Evolutionary conservation across 2,113 vertebrate genomes (phyloP).

Genomic region (Zootoca vivipara): DNA sequence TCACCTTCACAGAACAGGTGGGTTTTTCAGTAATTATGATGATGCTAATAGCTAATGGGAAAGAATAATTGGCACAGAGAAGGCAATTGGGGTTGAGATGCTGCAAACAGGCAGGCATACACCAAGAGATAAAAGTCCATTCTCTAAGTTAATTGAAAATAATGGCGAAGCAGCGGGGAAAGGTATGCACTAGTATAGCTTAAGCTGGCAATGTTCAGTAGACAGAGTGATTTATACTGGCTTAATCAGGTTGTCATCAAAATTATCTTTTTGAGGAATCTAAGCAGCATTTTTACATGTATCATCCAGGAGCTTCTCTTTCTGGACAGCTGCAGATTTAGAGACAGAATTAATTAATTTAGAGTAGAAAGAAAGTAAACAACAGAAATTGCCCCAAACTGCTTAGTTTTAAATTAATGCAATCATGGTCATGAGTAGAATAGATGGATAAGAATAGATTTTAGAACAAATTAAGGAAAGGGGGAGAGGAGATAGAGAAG

Average conservation of each 20-base stretch:
- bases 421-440: background rate
- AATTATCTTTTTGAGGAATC: background rate
- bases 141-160: conserved; percentile 42
- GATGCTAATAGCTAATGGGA: background rate
- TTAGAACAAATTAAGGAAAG: background rate
- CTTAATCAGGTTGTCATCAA: conserved; percentile 20
- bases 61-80: conserved; percentile 46
- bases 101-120: conserved; percentile 1
- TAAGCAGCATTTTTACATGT: background rate
- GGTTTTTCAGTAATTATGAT: conserved; percentile 34
- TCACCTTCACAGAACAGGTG: conserved; percentile 27
- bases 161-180: conserved; percentile 20
- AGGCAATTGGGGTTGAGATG: conserved; percentile 26
- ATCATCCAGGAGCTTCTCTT: background rate
- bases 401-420: background rate
- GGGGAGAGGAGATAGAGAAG: background rate
- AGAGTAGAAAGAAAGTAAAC: background rate
- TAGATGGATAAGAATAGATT: background rate
- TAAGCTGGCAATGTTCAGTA: conserved; percentile 10
- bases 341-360: background rate
- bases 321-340: background rate
- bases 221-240: conserved; percentile 16
- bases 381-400: background rate
- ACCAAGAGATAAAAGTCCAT: conserved; percentile 33
- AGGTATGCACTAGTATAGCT: conserved; percentile 7